Percentiles rank a stretch among this genome's conserved stretches.
These are phyloP conservation scores for Leiothrix lutea DNA, from an alignment of 2,113 vertebrate genomes.

Conservation along the genomic window DNA sequence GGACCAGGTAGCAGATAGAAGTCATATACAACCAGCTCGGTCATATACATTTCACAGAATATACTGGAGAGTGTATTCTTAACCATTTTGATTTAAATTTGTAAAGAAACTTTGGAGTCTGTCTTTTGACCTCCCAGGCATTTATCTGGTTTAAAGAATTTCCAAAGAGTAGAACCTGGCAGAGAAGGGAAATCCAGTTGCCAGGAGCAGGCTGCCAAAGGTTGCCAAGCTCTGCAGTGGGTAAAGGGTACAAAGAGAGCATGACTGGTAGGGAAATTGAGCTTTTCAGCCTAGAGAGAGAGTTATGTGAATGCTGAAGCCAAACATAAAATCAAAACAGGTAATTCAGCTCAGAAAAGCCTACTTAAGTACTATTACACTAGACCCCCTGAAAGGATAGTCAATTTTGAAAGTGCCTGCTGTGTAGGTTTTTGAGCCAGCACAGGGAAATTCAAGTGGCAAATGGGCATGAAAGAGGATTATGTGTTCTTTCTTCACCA, in stretches of 20 bases:
- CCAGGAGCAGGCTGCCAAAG: not conserved
- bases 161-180: not conserved
- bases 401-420: conserved; percentile 4
- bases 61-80: not conserved
- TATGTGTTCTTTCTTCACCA: not conserved
- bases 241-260: not conserved
- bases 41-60: not conserved
- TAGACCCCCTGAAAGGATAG: not conserved
- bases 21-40: not conserved
- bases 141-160: not conserved
- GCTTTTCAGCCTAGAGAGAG: conserved; percentile 24
- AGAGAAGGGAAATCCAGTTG: not conserved
- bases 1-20: not conserved
- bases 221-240: not conserved
- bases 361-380: not conserved
- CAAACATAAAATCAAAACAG: conserved; percentile 17
- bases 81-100: not conserved
- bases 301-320: not conserved
- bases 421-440: not conserved
- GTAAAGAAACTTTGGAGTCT: not conserved
- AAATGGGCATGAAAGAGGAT: conserved; percentile 26
- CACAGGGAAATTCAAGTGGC: not conserved
- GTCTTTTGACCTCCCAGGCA: not conserved
- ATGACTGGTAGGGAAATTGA: not conserved
- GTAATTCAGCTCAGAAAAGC: conserved; percentile 15